Base-by-base conservation (phyloP, 2,113 vertebrate species). In the Romanogobio albipinnatus region DNA sequence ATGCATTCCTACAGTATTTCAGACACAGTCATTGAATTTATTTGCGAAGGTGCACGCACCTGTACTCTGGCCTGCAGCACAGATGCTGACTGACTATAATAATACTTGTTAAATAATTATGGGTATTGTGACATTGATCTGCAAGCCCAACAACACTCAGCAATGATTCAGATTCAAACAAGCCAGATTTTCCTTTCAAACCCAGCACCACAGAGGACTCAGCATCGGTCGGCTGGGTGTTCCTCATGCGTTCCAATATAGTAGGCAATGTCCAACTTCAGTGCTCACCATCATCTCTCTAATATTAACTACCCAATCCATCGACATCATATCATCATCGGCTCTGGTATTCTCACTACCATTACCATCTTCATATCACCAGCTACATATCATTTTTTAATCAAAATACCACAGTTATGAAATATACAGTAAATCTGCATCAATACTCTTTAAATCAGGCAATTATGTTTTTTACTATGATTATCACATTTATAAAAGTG, bases 231-330 rank as follows among this genome's bases (percentile, higher is more conserved):
- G 22, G 11, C n/a, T 75, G 45, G n/a, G 13, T 51, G 45, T 51
- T 73, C 70, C 70, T 45, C 39, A 13, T 39, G 39, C 43, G 70
- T 45, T 45, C 13, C 47, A 49, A 2, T n/a, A 76, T 56, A 53
- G 24, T 14, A 47, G 43, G 45, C 71, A 45, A 75, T 56, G 49
- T 53, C 49, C 43, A 74, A 76, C 74, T 76, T 56, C 36, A 56
- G 49, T 36, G 47, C 22, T 4, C 47, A 53, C 26, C 24, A 76
- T 76, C 49, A 56, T 56, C 45, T 76, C 29, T 53, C 14, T 53
- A 76, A 43, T 70, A 70, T 70, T 43, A 43, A 70, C 68, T 22
- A 43, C 68, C 68, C 36, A 71, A 43, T 71, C 36, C 68, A 56
- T 29, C 49, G 29, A n/a, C 74, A 76, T 33, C 24, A 56, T 19